Evolutionary conservation across 1,140 invertebrate genomes (phyloP).

Genomic region (Helicoverpa armigera): DNA sequence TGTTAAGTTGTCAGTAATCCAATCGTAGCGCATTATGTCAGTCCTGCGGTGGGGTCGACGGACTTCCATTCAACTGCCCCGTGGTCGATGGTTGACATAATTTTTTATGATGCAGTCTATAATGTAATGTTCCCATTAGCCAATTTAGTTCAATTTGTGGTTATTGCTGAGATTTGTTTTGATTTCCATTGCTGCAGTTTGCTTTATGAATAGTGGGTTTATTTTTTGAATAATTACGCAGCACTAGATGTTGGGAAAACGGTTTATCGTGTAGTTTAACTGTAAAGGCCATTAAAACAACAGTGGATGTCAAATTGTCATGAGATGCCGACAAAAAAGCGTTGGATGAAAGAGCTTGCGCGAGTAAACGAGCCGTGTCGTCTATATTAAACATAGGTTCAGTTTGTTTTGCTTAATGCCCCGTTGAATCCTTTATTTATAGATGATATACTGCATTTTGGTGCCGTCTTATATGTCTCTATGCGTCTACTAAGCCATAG

Average conservation of each 20-base stretch:
- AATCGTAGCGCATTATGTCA: constrained; percentile 62
- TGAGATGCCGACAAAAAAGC: constrained; percentile 34
- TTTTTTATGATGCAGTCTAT: constrained; percentile 50
- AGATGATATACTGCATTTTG: constrained; percentile 52
- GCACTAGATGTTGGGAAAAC: not conserved
- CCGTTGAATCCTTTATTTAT: constrained; percentile 67
- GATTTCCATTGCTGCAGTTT: constrained; percentile 22
- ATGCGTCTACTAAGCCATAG: constrained; percentile 42
- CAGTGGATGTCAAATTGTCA: constrained; percentile 11
- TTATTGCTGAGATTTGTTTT: constrained; percentile 47
- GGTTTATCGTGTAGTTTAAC: not conserved
- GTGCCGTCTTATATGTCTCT: constrained; percentile 48
- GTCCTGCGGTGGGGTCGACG: constrained; percentile 54
- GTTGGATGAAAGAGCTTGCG: constrained; percentile 23
- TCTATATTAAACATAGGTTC: constrained; percentile 51
- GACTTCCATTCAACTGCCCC: constrained; percentile 54
- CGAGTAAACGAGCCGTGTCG: constrained; percentile 55
- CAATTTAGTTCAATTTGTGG: constrained; percentile 49
- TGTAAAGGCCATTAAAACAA: constrained; percentile 24
- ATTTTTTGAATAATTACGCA: not conserved
- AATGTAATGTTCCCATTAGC: constrained; percentile 47
- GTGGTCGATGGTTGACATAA: constrained; percentile 49
- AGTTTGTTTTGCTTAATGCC: constrained; percentile 63
- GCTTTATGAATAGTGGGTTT: not conserved
- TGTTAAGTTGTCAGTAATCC: constrained; percentile 63